phyloP scores from a whole-genome alignment of 2,113 vertebrate genomes.

The Pelmatolapia mariae region DNA sequence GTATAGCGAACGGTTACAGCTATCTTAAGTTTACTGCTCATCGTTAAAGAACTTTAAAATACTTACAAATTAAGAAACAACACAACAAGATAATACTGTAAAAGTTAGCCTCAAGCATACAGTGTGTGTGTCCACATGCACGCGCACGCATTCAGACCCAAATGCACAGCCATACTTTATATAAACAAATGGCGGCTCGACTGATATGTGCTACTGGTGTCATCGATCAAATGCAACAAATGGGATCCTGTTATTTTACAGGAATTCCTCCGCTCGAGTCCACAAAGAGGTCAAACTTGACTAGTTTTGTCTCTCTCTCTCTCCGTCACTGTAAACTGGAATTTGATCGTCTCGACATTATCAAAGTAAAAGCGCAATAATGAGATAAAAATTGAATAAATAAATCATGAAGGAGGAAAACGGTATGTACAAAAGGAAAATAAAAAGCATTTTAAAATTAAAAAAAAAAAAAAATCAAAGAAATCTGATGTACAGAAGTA shows the following conservation, averaged over 20 bases:
- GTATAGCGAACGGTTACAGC: conserved; percentile 34
- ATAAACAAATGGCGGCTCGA: conserved; percentile 41
- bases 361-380: conserved; percentile 33
- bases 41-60: conserved; percentile 41
- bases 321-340: conserved; percentile 36
- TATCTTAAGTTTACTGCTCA: conserved; percentile 45
- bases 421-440: conserved; percentile 51
- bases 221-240: conserved; percentile 41
- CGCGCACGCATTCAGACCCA: conserved; percentile 14
- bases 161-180: conserved; percentile 36
- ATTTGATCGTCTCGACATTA: background rate
- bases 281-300: background rate
- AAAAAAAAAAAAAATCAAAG: conserved; percentile 13
- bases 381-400: conserved; percentile 45
- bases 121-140: conserved; percentile 36
- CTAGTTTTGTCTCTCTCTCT: background rate
- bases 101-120: conserved; percentile 54
- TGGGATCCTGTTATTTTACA: conserved; percentile 10
- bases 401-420: conserved; percentile 41
- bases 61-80: conserved; percentile 61
- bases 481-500: conserved; percentile 43
- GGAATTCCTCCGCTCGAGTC: background rate
- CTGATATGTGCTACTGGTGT: conserved; percentile 62
- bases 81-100: conserved; percentile 67
- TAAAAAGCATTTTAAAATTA: background rate